Conservation (phyloP, 2,113 vertebrate genomes). For the Cinclus mexicanus region DNA sequence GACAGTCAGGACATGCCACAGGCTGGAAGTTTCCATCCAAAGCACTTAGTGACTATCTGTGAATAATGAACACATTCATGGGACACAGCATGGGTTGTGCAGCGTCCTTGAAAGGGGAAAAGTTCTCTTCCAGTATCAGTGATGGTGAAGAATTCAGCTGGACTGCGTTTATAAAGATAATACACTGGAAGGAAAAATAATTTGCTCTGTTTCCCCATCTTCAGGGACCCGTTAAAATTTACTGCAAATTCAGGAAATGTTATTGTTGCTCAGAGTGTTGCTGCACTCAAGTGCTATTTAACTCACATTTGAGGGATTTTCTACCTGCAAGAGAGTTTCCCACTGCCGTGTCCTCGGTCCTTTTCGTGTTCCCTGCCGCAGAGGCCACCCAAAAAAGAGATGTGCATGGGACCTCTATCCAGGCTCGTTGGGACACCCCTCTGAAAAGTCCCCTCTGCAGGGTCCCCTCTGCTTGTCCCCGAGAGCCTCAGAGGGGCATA, state of each 20-base stretch:
- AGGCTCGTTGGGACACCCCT: background rate
- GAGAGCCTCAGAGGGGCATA: background rate
- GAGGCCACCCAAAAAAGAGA: background rate
- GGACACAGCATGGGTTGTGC: background rate
- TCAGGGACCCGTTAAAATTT: background rate
- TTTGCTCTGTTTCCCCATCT: background rate
- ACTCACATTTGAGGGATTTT: background rate
- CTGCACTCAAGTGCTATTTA: background rate
- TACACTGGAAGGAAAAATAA: background rate
- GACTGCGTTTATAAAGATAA: background rate
- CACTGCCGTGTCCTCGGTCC: background rate
- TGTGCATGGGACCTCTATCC: background rate
- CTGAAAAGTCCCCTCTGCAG: fast-evolving
- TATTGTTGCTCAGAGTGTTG: background rate
- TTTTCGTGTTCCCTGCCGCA: fast-evolving
- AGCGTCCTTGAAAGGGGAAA: background rate
- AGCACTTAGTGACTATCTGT: background rate
- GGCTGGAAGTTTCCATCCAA: background rate
- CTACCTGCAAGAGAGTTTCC: background rate
- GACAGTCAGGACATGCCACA: background rate
- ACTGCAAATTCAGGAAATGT: background rate
- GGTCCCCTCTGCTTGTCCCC: fast-evolving
- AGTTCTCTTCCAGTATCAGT: background rate
- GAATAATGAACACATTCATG: background rate
- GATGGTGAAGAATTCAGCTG: background rate